Base-by-base conservation (phyloP, 1,140 invertebrate genomes). In the Pogonomyrmex californicus region DNA sequence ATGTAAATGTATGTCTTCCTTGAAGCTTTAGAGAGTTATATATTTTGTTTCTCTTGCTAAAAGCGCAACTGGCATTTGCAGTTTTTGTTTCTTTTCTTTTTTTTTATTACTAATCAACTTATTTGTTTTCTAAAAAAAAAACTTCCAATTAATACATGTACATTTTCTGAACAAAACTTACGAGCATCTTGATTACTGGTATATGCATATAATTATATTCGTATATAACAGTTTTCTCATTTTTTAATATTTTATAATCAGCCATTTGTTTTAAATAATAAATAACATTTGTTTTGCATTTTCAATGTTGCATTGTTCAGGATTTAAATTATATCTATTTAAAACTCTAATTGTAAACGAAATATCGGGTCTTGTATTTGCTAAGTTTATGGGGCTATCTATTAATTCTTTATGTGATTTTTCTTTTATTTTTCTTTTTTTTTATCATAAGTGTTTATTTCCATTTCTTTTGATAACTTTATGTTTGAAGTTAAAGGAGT, bases 311-410 rank as follows among this genome's bases (percentile, higher is more conserved):
- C 70, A 60, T n/a, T n/a, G 96, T 94, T 47, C 47, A 0, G 70
- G 23, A 33, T 73, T 73, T 12, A 73, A 1, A 51, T 73, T 51
- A 7, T 73, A 73, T 73, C 47, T 49, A 54, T 47, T 73, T 73
- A 73, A 51, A 5, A 23, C 47, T 51, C 70, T 12, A 6, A 73
- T 30, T 33, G 23, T n/a, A 38, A 73, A 73, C 7, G 47, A 73
- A 12, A 73, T 54, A 90, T 96, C 95, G 38, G 95, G 95, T 62
- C 96, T 89, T 9, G 89, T 78, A 4, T 94, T 91, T 7, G 94
- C 81, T 10, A 95, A 85, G 90, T 95, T 96, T 88, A 96, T 90
- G 23, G 96, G 87, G 38, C 81, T 71, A 36, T 95, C 95, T 49
- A 96, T 93, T 23, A 94, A 63, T 38, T 95, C 68, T 89, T 92